Percentiles rank a stretch among this genome's conserved stretches.
Conservation (phyloP, 2,888 invertebrate species). For the Dynastes hyllus region DNA sequence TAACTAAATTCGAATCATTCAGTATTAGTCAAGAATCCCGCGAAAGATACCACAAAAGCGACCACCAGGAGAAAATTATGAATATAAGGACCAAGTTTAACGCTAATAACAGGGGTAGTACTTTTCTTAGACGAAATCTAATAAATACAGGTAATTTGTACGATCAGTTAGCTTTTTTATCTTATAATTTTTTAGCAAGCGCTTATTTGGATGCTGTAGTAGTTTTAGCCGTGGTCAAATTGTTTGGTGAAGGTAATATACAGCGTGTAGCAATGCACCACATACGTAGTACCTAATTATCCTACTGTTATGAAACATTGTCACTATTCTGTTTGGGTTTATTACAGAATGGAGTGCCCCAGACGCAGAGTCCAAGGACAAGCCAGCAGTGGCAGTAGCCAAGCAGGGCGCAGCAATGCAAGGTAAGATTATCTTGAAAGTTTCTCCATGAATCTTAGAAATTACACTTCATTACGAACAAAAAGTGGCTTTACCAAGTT, state of each 20-base stretch:
- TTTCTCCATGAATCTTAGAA: constrained; percentile 24
- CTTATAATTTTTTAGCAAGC: constrained; percentile 39
- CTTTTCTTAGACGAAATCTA: constrained; percentile 28
- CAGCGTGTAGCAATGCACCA: constrained; percentile 31
- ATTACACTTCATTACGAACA: constrained; percentile 24
- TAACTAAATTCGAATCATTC: constrained; percentile 49
- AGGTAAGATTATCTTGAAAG: constrained; percentile 64
- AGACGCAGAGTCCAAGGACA: constrained; percentile 61
- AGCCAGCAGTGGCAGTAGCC: constrained; percentile 56
- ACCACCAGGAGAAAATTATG: neutral
- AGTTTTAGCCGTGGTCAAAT: constrained; percentile 39
- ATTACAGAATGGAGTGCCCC: constrained; percentile 69
- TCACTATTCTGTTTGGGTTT: constrained; percentile 48
- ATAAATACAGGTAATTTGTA: constrained; percentile 32
- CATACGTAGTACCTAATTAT: constrained; percentile 6
- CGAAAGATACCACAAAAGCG: neutral
- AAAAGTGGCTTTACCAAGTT: constrained; percentile 32
- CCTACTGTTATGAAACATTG: constrained; percentile 2
- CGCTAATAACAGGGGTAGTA: constrained; percentile 31
- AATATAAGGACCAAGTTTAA: constrained; percentile 38
- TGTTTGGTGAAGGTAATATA: constrained; percentile 48
- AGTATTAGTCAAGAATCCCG: constrained; percentile 7
- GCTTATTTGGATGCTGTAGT: constrained; percentile 40
- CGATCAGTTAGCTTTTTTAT: constrained; percentile 27
- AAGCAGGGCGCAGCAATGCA: constrained; percentile 64